Conservation (phyloP, 2,888 invertebrate species). For the Archips xylosteana region DNA sequence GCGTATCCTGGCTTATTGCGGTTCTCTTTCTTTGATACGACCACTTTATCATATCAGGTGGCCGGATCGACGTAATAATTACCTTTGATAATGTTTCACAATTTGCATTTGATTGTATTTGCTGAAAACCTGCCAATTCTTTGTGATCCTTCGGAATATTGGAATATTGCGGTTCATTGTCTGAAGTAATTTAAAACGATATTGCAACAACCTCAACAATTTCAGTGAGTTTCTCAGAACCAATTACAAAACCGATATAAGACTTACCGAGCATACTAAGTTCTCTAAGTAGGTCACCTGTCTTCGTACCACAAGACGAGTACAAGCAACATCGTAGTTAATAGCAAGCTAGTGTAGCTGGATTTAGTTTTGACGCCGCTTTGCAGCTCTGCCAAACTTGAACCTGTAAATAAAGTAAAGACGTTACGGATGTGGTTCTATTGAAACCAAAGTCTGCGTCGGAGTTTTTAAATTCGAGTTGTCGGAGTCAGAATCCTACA, state of each 20-base stretch:
- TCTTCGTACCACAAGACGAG: constrained; percentile 61
- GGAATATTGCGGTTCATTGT: neutral
- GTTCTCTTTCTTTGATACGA: too few species aligned
- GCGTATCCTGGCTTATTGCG: too few species aligned
- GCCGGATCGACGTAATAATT: too few species aligned
- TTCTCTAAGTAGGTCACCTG: constrained; percentile 69
- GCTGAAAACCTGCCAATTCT: too few species aligned
- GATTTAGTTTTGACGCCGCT: constrained; percentile 78
- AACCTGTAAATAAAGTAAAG: constrained; percentile 56
- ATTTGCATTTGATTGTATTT: too few species aligned
- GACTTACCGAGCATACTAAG: constrained; percentile 30
- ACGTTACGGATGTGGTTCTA: neutral
- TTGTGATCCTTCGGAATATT: too few species aligned
- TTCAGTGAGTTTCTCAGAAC: constrained; percentile 9
- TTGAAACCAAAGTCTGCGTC: too few species aligned
- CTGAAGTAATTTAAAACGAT: neutral
- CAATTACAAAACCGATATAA: constrained; percentile 24
- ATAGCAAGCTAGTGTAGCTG: constrained; percentile 67
- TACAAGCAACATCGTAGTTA: constrained; percentile 64
- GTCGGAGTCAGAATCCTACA: too few species aligned
- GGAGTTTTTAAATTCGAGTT: too few species aligned
- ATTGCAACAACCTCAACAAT: constrained; percentile 16
- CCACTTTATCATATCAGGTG: too few species aligned
- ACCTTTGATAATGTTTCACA: too few species aligned
- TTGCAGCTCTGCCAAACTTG: constrained; percentile 78